These are phyloP conservation scores for Leuctra nigra DNA, from an alignment of 2,888 invertebrate species.

Conservation along the genomic window DNA sequence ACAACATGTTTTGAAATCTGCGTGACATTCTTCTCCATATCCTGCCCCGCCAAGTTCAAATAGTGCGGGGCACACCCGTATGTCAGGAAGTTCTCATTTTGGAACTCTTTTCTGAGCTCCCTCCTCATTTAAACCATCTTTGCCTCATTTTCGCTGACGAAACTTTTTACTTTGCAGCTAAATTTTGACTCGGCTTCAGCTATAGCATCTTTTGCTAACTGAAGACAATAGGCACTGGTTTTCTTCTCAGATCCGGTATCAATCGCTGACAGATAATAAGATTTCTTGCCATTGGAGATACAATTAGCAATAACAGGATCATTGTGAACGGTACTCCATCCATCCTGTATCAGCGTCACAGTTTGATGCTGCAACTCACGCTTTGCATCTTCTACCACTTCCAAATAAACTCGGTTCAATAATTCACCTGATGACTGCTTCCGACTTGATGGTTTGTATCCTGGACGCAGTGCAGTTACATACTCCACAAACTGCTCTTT, in stretches of 20 bases:
- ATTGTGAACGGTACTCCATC: slow-evolving; percentile 2
- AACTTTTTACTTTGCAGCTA: slow-evolving; percentile 14
- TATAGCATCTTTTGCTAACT: slow-evolving; percentile 15
- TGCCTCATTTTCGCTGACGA: slow-evolving; percentile 6
- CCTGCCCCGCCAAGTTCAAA: slow-evolving; percentile 4
- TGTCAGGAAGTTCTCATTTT: slow-evolving; percentile 4
- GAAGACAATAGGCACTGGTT: slow-evolving; percentile 6
- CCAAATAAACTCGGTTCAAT: not conserved
- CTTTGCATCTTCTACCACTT: slow-evolving; percentile 1
- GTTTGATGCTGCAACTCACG: not conserved
- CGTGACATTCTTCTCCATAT: not conserved
- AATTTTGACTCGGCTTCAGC: slow-evolving; percentile 6
- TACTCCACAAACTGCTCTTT: not conserved
- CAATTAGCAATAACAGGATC: slow-evolving; percentile 5
- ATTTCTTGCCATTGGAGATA: slow-evolving; percentile 10
- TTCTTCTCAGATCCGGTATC: slow-evolving; percentile 10
- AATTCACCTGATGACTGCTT: not conserved
- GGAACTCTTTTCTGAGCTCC: slow-evolving; percentile 3
- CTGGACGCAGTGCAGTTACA: slow-evolving; percentile 3
- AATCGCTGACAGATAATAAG: slow-evolving; percentile 13
- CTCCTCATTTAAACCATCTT: not conserved
- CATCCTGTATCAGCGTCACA: not conserved
- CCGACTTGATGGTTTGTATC: not conserved
- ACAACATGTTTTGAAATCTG: not conserved
- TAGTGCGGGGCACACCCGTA: slow-evolving; percentile 1